These are phyloP conservation scores for Rhamphomyia laevipes DNA, from an alignment of 2,888 invertebrate genomes.

Conservation along the genomic window DNA sequence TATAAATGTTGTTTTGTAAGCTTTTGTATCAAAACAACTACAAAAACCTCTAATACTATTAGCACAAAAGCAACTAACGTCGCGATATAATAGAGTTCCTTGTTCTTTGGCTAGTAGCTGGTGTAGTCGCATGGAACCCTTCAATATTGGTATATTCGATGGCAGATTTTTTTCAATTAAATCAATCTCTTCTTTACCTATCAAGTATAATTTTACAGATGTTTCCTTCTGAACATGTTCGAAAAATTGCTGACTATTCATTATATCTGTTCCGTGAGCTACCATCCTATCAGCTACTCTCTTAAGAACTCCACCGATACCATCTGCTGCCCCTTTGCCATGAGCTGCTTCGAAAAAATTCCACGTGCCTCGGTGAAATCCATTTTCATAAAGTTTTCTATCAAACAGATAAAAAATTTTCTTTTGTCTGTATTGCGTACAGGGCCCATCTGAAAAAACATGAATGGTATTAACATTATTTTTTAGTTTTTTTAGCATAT, in stretches of 20 bases:
- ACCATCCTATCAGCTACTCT: not conserved
- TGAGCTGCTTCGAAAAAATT: not conserved
- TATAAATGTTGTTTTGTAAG: not conserved
- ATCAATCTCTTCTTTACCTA: not conserved
- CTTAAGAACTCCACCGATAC: slow-evolving; percentile 1
- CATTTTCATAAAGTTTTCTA: not conserved
- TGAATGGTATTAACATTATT: not conserved
- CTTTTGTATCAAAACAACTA: not conserved
- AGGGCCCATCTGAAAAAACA: not conserved
- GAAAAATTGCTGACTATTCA: not conserved
- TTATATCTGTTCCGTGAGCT: not conserved
- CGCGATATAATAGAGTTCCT: not conserved
- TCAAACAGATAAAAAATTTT: not conserved
- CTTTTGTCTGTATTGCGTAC: slow-evolving; percentile 2
- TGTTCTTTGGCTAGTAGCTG: not conserved
- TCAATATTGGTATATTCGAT: not conserved
- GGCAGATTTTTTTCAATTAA: not conserved
- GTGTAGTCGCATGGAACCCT: not conserved
- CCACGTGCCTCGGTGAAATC: slow-evolving; percentile 1
- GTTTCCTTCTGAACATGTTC: not conserved
- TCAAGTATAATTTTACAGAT: not conserved
- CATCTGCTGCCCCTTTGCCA: slow-evolving; percentile 3
- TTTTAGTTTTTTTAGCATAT: not conserved
- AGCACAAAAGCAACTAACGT: not conserved
- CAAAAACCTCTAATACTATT: not conserved